Base-by-base conservation (phyloP, 1,140 invertebrate genomes). In the Agrypnia vestita region DNA sequence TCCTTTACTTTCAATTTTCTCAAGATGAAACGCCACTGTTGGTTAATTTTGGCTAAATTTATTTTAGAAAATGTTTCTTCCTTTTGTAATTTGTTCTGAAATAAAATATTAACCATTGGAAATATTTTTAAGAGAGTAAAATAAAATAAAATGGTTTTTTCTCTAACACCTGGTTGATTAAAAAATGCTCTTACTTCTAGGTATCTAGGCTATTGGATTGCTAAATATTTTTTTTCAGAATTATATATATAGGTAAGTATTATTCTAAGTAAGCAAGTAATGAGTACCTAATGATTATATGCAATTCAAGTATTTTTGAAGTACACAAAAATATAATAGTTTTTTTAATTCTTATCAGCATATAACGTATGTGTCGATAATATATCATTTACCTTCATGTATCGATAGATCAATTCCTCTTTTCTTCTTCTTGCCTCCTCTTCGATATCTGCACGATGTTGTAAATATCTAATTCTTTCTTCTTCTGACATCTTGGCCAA, bases 11-110 rank as follows among this genome's bases (percentile, higher is more conserved):
- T 96, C 59, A 94, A 91, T 86, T 92, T 91, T 7, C 95, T 90
- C 67, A 96, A 87, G 79, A 94, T 91, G 56, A 92, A 92, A 72
- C 95, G 91, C 95, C 95, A 96, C 85, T 95, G 92, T 87, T 95
- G 94, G 84, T 96, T 95, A 17, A 96, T 94, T 88, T 96, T 96
- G 0, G 95, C 94, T 79, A 92, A 92, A 85, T 96, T 96, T 44
- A 95, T 87, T 74, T 94, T 91, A 0, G 93, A 91, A 86, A 94
- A 96, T 7, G 91, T 90, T 86, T 96, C 94, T 85, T 96, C 95
- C 61, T 91, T 92, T 86, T 93, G 94, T 7, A 96, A 87, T 90
- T 96, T 96, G 84, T 94, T 95, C 94, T 95, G 84, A 67, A 86
- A 86, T 67, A 78, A 80, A 83, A 62, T 17, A 55, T 51, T 11